Percentiles rank a stretch among this genome's conserved stretches.
Conservation (phyloP, 2,113 vertebrate genomes). For the Ascaphus truei region DNA sequence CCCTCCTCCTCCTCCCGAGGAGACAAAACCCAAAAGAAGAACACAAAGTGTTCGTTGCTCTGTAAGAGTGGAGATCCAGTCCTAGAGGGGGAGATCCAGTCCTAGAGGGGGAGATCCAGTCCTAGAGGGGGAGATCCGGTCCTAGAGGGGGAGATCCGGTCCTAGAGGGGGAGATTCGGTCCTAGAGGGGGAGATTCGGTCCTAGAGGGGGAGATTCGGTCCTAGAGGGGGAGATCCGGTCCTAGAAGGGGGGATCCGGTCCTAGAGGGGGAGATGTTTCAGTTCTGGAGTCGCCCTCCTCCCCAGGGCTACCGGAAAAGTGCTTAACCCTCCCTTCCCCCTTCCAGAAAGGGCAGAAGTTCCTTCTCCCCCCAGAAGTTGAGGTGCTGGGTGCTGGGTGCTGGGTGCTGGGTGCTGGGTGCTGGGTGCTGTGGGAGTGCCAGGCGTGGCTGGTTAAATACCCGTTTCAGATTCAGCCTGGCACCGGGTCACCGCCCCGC, state of each 20-base stretch:
- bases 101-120: constrained; percentile 11
- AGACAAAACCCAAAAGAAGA: constrained; percentile 8
- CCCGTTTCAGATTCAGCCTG: constrained; percentile 33
- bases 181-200: constrained; percentile 10
- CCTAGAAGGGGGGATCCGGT: constrained; percentile 4
- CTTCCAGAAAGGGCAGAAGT: too few relatives aligned
- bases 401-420: too few relatives aligned
- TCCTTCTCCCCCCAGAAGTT: too few relatives aligned
- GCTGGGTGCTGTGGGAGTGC: too few relatives aligned
- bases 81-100: constrained; percentile 11
- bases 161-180: constrained; percentile 10
- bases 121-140: constrained; percentile 11
- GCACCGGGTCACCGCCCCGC: neutral
- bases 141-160: constrained; percentile 11
- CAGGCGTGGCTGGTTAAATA: constrained; percentile 12
- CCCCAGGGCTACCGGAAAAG: neutral
- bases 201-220: constrained; percentile 10
- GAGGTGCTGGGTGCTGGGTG: too few relatives aligned
- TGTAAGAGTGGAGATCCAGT: constrained; percentile 13
- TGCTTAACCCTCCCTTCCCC: too few relatives aligned
- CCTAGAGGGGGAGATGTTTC: too few relatives aligned
- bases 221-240: too few relatives aligned
- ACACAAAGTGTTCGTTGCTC: neutral
- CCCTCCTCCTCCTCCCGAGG: too few relatives aligned
- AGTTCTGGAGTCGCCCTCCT: too few relatives aligned